phyloP scores from a whole-genome alignment of 2,888 invertebrate species.

The Rhamphomyia laevipes region DNA sequence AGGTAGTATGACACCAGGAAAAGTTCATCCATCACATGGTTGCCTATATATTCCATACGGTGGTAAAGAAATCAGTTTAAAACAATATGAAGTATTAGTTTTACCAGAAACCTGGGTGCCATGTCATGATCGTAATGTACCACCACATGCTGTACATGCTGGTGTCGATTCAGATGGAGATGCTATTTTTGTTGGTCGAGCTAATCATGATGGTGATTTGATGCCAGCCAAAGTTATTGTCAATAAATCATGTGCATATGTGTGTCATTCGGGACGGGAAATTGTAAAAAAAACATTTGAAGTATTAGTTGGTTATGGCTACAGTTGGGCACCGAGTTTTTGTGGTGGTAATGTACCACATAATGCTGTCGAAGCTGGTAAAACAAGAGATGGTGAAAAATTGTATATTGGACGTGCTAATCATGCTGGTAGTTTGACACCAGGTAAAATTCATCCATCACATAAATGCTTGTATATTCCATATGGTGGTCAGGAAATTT shows the following conservation, averaged over 20 bases:
- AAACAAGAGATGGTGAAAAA: constrained; percentile 42
- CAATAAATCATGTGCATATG: constrained; percentile 43
- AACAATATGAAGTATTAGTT: constrained; percentile 37
- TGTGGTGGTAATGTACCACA: constrained; percentile 40
- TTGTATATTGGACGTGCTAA: constrained; percentile 45
- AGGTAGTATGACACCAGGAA: constrained; percentile 46
- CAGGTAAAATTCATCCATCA: constrained; percentile 47
- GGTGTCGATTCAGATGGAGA: constrained; percentile 35
- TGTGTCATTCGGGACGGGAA: constrained; percentile 44
- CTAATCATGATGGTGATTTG: constrained; percentile 46
- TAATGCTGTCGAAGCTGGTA: constrained; percentile 40
- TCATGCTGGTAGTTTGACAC: constrained; percentile 44
- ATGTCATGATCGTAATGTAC: constrained; percentile 31
- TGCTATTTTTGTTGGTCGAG: constrained; percentile 36
- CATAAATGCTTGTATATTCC: constrained; percentile 43
- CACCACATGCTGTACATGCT: constrained; percentile 33
- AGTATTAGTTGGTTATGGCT: constrained; percentile 42
- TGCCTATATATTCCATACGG: constrained; percentile 41
- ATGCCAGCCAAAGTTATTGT: constrained; percentile 53
- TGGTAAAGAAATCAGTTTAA: constrained; percentile 36
- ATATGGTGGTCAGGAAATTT: constrained; percentile 34
- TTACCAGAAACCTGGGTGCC: constrained; percentile 34
- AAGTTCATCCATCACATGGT: constrained; percentile 43
- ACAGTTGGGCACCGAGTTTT: constrained; percentile 42
- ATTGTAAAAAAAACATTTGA: constrained; percentile 42